phyloP scores from a whole-genome alignment of 2,888 invertebrate species.

The Pachymerium ferrugineum region DNA sequence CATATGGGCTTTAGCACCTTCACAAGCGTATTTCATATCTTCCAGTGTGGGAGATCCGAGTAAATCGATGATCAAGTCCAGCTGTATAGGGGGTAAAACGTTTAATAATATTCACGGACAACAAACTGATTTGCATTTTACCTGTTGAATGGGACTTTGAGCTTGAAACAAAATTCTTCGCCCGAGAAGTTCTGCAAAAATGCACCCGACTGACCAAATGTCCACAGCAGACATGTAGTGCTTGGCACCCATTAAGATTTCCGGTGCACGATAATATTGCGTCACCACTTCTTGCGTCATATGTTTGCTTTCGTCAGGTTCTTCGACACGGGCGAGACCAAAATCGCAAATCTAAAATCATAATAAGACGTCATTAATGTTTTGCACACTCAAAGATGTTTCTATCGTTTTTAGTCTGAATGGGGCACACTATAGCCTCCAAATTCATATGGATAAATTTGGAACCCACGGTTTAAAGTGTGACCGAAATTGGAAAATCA shows the following conservation, averaged over 20 bases:
- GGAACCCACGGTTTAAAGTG: too few relatives aligned
- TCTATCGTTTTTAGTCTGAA: too few relatives aligned
- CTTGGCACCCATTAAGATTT: slow-evolving; percentile 96
- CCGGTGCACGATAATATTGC: slow-evolving; percentile 98
- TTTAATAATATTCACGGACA: background rate
- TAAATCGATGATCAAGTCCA: slow-evolving; percentile 95
- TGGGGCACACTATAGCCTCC: too few relatives aligned
- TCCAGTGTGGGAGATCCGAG: slow-evolving; percentile 91
- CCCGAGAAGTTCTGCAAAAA: slow-evolving; percentile 94
- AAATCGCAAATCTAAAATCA: slow-evolving; percentile 90
- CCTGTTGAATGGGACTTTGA: slow-evolving; percentile 94
- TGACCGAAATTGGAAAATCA: too few relatives aligned
- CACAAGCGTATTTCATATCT: slow-evolving; percentile 96
- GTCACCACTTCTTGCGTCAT: slow-evolving; percentile 99
- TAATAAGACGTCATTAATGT: too few relatives aligned
- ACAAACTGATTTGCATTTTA: slow-evolving; percentile 43
- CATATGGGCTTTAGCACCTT: slow-evolving; percentile 89
- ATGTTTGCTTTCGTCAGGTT: slow-evolving; percentile 83
- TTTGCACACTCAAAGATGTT: too few relatives aligned
- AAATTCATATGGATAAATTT: too few relatives aligned
- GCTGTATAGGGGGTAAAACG: slow-evolving; percentile 55
- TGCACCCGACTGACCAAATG: slow-evolving; percentile 99
- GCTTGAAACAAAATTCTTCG: slow-evolving; percentile 96
- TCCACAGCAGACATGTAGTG: slow-evolving; percentile 96
- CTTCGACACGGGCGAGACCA: slow-evolving; percentile 95